Evolutionary conservation across 2,888 invertebrate genomes (phyloP), one percentile per base, ranked within the genome.

Genomic region (Hyles lineata): DNA sequence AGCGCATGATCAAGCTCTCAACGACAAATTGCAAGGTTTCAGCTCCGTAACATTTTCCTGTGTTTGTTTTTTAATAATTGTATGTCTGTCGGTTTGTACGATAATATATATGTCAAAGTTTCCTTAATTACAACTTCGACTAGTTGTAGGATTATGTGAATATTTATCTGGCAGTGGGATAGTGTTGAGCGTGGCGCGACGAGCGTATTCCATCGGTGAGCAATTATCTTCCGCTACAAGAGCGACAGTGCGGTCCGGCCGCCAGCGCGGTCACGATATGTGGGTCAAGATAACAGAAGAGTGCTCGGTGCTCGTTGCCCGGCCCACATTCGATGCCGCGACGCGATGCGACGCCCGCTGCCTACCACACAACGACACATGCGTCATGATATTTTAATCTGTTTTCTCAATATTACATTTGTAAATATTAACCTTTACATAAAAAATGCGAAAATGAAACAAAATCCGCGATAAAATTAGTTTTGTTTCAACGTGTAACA

Each of bases 241-340:
- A 84, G 80, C 82, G 82, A 74, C 79, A 83, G 81, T 78, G 77
- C 76, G 79, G 75, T 76, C 77, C 83, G 88, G 84, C 86, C 87
- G 85, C 85, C 83, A 83, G 87, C 86, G 89, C 89, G 90, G 89
- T 87, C 90, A 86, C 85, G 78, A 80, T 85, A 92, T 89, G 89
- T 91, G 85, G 92, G 92, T 92, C 92, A 91, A 91, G 91, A 90
- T 88, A 89, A 89, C 87, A 84, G 86, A 87, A 88, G 88, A 88
- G 88, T 80, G 80, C 81, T 83, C 80, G 80, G 86, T 79, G 76
- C 76, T 81, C 77, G 77, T 76, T 79, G 82, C 76, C 83, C 85
- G 89, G 79, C 80, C 87, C 84, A 87, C 87, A 86, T 88, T 87
- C 83, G 82, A 83, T 76, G 74, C 72, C 74, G 59, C 52, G 52